phyloP scores from a whole-genome alignment of 2,797 vertebrate genomes.

The Geotrypetes seraphini region DNA sequence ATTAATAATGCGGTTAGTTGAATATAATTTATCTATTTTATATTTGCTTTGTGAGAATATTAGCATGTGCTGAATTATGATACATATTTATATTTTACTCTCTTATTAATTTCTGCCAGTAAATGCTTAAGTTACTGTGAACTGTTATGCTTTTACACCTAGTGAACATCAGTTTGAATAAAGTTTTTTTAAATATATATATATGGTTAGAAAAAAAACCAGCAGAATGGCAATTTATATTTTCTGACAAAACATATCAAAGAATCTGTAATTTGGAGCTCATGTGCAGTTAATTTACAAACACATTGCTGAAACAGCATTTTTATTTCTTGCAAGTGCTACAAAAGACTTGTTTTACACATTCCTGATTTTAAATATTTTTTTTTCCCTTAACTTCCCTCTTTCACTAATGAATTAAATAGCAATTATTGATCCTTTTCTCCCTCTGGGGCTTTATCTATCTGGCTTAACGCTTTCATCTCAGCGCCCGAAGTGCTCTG shows the following conservation, averaged over 20 bases:
- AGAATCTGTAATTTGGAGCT: constrained; percentile 8
- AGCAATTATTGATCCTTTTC: constrained; percentile 59
- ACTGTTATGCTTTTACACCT: constrained; percentile 24
- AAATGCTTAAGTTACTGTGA: constrained; percentile 33
- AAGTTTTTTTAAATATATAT: constrained; percentile 37
- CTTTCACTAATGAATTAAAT: constrained; percentile 65
- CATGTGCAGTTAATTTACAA: no score
- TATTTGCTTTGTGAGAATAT: constrained; percentile 35
- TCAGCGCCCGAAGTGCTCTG: constrained; percentile 61
- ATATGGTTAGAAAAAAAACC: constrained; percentile 20
- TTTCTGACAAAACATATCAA: constrained; percentile 13
- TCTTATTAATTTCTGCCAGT: constrained; percentile 21
- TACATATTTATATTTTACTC: constrained; percentile 34
- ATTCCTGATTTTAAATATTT: constrained; percentile 56
- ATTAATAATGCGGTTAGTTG: constrained; percentile 45
- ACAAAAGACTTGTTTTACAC: constrained; percentile 53
- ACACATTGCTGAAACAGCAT: constrained; percentile 25
- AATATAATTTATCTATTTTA: constrained; percentile 43
- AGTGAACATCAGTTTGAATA: constrained; percentile 35
- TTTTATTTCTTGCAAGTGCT: constrained; percentile 29
- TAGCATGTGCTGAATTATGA: constrained; percentile 16
- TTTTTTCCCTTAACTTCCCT: constrained; percentile 61
- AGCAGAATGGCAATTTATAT: constrained; percentile 26
- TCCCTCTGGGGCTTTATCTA: constrained; percentile 58
- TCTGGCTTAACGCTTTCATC: constrained; percentile 68